A percentile compares a stretch with the other conserved stretches of the same genome.
These are phyloP conservation scores for Drosophila auraria DNA, from an alignment of 1,140 invertebrate genomes.

Conservation along the genomic window DNA sequence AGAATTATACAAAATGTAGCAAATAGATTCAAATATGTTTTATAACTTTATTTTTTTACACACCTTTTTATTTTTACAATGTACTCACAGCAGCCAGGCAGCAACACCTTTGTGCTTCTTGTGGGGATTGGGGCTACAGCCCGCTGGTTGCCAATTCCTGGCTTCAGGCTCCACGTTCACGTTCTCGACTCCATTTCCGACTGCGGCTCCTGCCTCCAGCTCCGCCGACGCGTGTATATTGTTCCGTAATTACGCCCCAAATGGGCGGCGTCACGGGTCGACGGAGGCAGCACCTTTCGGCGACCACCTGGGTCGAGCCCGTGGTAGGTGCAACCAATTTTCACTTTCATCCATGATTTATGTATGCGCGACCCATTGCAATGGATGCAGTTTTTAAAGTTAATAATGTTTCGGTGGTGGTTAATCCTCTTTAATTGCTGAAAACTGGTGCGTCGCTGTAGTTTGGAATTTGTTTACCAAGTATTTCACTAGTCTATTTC, in stretches of 20 bases:
- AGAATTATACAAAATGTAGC: not conserved
- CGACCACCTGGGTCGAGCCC: conserved; percentile 25
- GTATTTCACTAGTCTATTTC: too few species aligned
- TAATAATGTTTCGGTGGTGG: conserved; percentile 18
- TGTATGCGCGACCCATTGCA: conserved; percentile 37
- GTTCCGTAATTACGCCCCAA: conserved; percentile 60
- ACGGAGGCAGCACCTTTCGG: conserved; percentile 31
- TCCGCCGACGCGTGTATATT: conserved; percentile 40
- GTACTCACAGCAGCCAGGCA: not conserved
- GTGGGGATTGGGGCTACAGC: conserved; percentile 17
- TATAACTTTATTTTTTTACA: not conserved
- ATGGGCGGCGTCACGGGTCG: conserved; percentile 25
- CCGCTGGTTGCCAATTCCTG: not conserved
- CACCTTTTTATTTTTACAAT: conserved; percentile 19
- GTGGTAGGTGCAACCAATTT: conserved; percentile 51
- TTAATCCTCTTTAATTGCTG: conserved; percentile 25
- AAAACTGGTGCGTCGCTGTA: not conserved
- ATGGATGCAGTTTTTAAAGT: conserved; percentile 47
- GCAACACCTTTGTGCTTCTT: conserved; percentile 12
- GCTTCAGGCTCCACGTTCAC: conserved; percentile 12
- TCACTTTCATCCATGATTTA: conserved; percentile 64
- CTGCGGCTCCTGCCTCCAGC: conserved; percentile 3
- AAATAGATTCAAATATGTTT: not conserved
- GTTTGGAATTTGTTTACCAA: not conserved
- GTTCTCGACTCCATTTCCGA: not conserved